A percentile compares a stretch with the other conserved stretches of the same genome.
These are phyloP conservation scores for Philaethria dido DNA, from an alignment of 2,888 invertebrate genomes.

Conservation along the genomic window DNA sequence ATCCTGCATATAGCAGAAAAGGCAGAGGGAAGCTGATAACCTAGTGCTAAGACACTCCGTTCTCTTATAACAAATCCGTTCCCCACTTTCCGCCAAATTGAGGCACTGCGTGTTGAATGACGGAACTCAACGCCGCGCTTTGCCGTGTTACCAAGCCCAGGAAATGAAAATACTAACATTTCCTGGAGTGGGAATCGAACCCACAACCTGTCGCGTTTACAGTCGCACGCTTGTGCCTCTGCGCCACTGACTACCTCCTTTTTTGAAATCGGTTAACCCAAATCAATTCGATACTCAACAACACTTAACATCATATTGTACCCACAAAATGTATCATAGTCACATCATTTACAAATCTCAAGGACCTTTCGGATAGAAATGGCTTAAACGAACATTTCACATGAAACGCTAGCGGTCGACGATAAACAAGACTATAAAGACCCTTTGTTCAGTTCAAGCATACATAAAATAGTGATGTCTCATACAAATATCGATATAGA, in stretches of 20 bases:
- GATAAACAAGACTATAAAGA: slow-evolving; percentile 65
- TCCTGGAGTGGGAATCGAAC: no score
- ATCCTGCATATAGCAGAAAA: no score
- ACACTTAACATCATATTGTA: slow-evolving; percentile 22
- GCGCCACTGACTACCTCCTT: no score
- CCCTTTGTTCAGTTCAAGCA: slow-evolving; percentile 60
- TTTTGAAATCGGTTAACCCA: not conserved
- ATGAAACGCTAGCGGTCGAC: slow-evolving; percentile 58
- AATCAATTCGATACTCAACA: slow-evolving; percentile 13
- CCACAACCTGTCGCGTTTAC: no score
- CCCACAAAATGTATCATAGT: slow-evolving; percentile 8
- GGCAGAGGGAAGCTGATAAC: no score
- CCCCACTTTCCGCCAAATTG: no score
- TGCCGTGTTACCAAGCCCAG: no score
- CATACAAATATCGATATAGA: slow-evolving; percentile 43
- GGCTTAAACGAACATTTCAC: slow-evolving; percentile 52
- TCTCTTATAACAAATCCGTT: no score
- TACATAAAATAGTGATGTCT: slow-evolving; percentile 56
- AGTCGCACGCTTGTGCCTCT: not conserved
- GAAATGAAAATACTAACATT: no score
- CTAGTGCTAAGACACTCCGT: no score
- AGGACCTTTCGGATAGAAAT: slow-evolving; percentile 32
- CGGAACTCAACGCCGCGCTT: no score
- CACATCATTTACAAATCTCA: slow-evolving; percentile 31
- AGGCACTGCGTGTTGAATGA: no score